phyloP scores from a whole-genome alignment of 2,888 invertebrate genomes.

The Hedya salicella region DNA sequence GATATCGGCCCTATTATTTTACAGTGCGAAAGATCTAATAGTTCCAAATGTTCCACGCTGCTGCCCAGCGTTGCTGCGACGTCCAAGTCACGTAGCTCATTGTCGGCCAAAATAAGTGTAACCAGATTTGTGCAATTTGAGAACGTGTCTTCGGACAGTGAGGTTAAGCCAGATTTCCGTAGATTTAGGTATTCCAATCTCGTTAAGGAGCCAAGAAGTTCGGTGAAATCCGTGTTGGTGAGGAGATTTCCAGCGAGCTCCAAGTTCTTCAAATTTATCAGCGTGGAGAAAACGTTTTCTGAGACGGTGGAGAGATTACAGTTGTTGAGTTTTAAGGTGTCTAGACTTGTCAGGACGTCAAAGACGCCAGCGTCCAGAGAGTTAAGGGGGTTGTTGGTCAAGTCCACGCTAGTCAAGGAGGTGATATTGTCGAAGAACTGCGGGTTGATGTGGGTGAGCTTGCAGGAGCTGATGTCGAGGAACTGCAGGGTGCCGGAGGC shows the following conservation, averaged over 20 bases:
- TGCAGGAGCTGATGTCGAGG: slow-evolving; percentile 88
- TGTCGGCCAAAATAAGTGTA: slow-evolving; percentile 87
- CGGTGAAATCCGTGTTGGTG: slow-evolving; percentile 85
- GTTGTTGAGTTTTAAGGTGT: slow-evolving; percentile 87
- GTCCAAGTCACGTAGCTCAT: slow-evolving; percentile 87
- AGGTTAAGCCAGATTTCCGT: slow-evolving; percentile 85
- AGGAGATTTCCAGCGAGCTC: slow-evolving; percentile 87
- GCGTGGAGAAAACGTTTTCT: slow-evolving; percentile 83
- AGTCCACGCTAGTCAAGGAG: slow-evolving; percentile 87
- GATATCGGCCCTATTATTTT: slow-evolving; percentile 87
- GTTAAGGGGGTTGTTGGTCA: slow-evolving; percentile 88
- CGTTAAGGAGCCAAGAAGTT: slow-evolving; percentile 84
- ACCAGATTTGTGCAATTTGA: slow-evolving; percentile 87
- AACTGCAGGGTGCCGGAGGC: slow-evolving; percentile 87
- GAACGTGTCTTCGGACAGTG: slow-evolving; percentile 87
- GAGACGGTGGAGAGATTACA: slow-evolving; percentile 86
- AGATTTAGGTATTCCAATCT: slow-evolving; percentile 87
- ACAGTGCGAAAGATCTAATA: slow-evolving; percentile 88
- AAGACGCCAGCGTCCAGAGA: slow-evolving; percentile 85
- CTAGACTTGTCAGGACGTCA: slow-evolving; percentile 87
- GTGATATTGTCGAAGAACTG: slow-evolving; percentile 88
- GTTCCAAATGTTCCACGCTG: slow-evolving; percentile 87
- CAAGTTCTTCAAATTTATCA: slow-evolving; percentile 86
- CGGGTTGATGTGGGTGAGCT: slow-evolving; percentile 83
- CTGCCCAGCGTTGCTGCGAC: slow-evolving; percentile 87